A percentile compares a stretch with the other conserved stretches of the same genome.
These are phyloP conservation scores for Gobius niger DNA, from an alignment of 2,113 vertebrate species.

Conservation along the genomic window DNA sequence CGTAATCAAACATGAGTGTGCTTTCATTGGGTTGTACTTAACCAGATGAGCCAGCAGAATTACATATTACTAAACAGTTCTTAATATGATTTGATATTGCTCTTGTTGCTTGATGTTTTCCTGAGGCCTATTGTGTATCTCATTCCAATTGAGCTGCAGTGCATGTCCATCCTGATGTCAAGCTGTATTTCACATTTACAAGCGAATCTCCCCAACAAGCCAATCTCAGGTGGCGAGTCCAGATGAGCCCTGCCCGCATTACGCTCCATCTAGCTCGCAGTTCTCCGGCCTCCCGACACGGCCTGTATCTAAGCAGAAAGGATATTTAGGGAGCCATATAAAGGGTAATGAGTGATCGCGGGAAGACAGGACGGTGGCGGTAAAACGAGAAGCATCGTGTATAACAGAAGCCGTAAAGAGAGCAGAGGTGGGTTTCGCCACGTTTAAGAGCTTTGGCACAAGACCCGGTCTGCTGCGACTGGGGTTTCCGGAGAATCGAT, in stretches of 20 bases:
- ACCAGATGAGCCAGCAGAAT: neutral
- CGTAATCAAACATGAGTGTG: neutral
- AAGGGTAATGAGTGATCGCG: slow-evolving; percentile 56
- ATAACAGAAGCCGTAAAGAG: slow-evolving; percentile 53
- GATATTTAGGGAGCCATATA: slow-evolving; percentile 66
- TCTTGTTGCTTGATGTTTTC: neutral
- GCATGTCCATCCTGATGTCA: slow-evolving; percentile 39
- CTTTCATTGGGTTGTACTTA: neutral
- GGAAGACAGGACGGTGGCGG: slow-evolving; percentile 42
- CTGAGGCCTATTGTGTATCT: neutral
- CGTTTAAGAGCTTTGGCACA: slow-evolving; percentile 67
- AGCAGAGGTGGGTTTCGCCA: slow-evolving; percentile 58
- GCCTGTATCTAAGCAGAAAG: slow-evolving; percentile 66
- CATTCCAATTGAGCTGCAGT: slow-evolving; percentile 35
- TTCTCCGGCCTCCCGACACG: slow-evolving; percentile 29
- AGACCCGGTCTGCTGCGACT: slow-evolving; percentile 44
- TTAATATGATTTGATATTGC: neutral
- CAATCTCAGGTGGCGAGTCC: slow-evolving; percentile 45
- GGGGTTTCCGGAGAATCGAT: slow-evolving; percentile 55
- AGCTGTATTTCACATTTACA: slow-evolving; percentile 66
- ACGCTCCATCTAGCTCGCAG: slow-evolving; percentile 56
- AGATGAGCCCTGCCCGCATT: slow-evolving; percentile 47
- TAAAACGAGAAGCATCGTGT: slow-evolving; percentile 62
- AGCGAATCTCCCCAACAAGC: slow-evolving; percentile 49
- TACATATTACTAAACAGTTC: neutral